phyloP scores from a whole-genome alignment of 2,113 vertebrate species.

The Hemibagrus wyckioides region DNA sequence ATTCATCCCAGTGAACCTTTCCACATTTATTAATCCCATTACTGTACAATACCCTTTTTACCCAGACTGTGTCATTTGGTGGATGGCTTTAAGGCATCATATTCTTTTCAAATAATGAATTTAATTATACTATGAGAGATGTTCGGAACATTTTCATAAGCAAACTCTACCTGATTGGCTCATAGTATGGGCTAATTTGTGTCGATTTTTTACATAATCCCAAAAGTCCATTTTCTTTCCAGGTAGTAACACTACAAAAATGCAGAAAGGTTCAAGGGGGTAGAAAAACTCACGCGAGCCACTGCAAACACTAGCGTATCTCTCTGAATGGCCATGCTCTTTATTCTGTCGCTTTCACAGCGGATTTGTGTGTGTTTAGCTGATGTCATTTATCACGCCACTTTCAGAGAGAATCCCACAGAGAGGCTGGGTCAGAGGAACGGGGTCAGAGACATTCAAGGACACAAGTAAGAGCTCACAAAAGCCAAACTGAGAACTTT shows the following conservation, averaged over 20 bases:
- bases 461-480: conserved; percentile 69
- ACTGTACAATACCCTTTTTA: background rate
- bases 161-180: background rate
- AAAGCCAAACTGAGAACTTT: background rate
- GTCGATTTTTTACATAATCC: background rate
- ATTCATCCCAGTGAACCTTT: background rate
- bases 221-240: background rate
- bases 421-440: conserved; percentile 74
- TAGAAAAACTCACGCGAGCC: background rate
- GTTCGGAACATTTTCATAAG: background rate
- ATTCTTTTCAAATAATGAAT: background rate
- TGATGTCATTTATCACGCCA: conserved; percentile 44
- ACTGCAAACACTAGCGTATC: background rate
- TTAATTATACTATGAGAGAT: background rate
- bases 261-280: background rate
- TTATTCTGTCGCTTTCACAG: conserved; percentile 1
- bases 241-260: background rate
- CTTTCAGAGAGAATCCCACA: conserved; percentile 69
- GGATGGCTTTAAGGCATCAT: background rate
- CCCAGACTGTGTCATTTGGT: background rate
- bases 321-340: conserved; percentile 9
- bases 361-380: conserved; percentile 28
- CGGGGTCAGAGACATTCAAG: conserved; percentile 74
- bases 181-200: background rate
- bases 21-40: background rate